These are phyloP conservation scores for Drosophila santomea DNA, from an alignment of 1,140 invertebrate species.

Conservation along the genomic window DNA sequence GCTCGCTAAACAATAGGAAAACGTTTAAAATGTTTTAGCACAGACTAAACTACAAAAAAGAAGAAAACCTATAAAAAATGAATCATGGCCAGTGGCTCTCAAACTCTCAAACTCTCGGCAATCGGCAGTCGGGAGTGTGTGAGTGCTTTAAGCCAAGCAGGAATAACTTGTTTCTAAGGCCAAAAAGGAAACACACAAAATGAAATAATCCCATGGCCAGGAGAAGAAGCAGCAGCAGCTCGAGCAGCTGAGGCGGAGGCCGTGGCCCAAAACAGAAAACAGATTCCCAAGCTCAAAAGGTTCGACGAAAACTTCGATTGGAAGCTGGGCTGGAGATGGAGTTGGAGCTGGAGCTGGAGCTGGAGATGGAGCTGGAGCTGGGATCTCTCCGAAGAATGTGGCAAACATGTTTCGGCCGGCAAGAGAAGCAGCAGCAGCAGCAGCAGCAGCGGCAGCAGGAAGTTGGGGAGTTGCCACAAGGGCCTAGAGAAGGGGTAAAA, in stretches of 20 bases:
- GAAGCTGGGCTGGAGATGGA: conserved; percentile 18
- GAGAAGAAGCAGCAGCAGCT: conserved; percentile 34
- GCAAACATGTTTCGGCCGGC: conserved; percentile 77
- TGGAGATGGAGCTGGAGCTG: conserved; percentile 26
- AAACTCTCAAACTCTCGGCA: conserved; percentile 51
- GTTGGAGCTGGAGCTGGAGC: too few relatives aligned
- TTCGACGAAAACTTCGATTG: conserved; percentile 81
- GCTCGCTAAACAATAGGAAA: conserved; percentile 55
- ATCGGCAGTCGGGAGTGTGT: conserved; percentile 18
- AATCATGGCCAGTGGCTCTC: conserved; percentile 73
- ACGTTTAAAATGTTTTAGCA: conserved; percentile 55
- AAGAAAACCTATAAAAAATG: conserved; percentile 58
- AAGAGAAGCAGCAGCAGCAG: conserved; percentile 11
- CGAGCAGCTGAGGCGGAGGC: conserved; percentile 46
- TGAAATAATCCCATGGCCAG: conserved; percentile 84
- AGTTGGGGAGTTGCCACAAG: conserved; percentile 78
- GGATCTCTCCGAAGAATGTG: conserved; percentile 71
- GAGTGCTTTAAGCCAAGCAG: conserved; percentile 62
- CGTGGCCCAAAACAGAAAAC: conserved; percentile 63
- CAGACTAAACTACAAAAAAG: conserved; percentile 25
- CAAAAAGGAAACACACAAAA: conserved; percentile 84
- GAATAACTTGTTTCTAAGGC: conserved; percentile 83
- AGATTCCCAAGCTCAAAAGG: conserved; percentile 81
- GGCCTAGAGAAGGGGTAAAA: conserved; percentile 62
- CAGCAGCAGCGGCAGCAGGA: conserved; percentile 47